Base-by-base conservation (phyloP, 2,113 vertebrate species). In the Apodemus speciosus region DNA sequence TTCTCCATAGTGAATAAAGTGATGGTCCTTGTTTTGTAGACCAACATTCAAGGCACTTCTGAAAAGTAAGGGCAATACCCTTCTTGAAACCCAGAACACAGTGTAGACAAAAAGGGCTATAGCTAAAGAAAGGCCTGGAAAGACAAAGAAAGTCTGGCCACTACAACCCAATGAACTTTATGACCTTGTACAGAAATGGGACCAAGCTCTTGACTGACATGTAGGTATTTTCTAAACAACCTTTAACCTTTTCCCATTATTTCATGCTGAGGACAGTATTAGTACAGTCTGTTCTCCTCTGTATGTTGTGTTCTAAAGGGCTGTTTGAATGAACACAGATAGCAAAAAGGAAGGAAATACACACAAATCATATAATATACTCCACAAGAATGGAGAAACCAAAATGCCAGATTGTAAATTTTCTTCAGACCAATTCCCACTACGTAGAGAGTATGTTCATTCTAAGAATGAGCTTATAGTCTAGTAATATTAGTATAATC, bases 111-210 rank as follows among this genome's bases (percentile, higher is more conserved):
- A 35, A 77, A 11, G 8, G 0, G 6, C 7, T 4, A 10, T 23
- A 1, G 2, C 3, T 15, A 68, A 56, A 79, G 60, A 35, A 38
- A 15, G 21, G 5, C 0, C 56, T 16, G 35, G 32, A 9, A 16
- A 3, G 18, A 21, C 3, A 10, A 6, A 5, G 0, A 32, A 8
- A 20, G 4, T 38, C 30, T 38, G 14, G 69, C 16, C 21, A 72
- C 1, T 18, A 27, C 0, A 23, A 15, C 30, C 1, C 6, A 18
- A 16, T 10, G 9, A 32, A 43, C 9, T 32, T 40, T 27, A 38
- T 13, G 60, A 15, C 58, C 2, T 0, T 10, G 0, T 2, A 40
- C 15, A 66, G 10, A 80, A 14, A 6, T 4, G 0, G 18, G 16
- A 9, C 35, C 21, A 38, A 6, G 6, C 30, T 69, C 49, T 71